Conservation (phyloP, 37 sponge, comb jelly and placozoan species). For the Spongilla lacustris region DNA sequence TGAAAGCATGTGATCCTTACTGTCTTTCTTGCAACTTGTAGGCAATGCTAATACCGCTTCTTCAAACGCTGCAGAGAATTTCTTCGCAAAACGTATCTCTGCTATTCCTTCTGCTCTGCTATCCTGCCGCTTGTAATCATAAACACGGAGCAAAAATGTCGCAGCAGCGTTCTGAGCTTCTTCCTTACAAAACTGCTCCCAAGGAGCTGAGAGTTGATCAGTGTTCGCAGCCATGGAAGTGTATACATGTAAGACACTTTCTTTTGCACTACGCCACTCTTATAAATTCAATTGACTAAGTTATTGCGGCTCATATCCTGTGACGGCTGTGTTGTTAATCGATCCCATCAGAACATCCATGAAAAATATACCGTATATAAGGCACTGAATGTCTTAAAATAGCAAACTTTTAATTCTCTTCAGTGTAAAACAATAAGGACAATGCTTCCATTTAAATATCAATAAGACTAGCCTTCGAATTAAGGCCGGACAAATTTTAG, state of each 20-base stretch:
- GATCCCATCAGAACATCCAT: conserved; percentile 12
- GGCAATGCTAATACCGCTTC: conserved; percentile 21
- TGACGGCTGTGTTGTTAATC: too few species aligned
- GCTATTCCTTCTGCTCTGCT: conserved; percentile 15
- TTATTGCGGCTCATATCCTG: conserved; percentile 31
- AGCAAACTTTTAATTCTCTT: too few species aligned
- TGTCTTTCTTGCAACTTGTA: neutral
- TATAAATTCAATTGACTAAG: neutral
- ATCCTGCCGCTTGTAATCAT: conserved; percentile 27
- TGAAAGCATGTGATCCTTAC: neutral
- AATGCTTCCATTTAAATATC: too few species aligned
- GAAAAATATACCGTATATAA: too few species aligned
- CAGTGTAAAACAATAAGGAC: too few species aligned
- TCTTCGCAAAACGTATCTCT: conserved; percentile 34
- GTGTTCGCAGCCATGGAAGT: neutral
- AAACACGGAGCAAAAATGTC: conserved; percentile 40
- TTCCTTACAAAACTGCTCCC: conserved; percentile 64
- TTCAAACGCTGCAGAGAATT: conserved; percentile 58
- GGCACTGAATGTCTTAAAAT: too few species aligned
- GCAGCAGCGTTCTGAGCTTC: conserved; percentile 44
- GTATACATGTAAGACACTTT: too few species aligned
- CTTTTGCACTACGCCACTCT: neutral
- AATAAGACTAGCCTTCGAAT: too few species aligned
- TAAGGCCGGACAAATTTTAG: too few species aligned
- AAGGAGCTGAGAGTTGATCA: neutral